phyloP scores from a whole-genome alignment of 2,888 invertebrate genomes.

The Agrilus biguttatus region DNA sequence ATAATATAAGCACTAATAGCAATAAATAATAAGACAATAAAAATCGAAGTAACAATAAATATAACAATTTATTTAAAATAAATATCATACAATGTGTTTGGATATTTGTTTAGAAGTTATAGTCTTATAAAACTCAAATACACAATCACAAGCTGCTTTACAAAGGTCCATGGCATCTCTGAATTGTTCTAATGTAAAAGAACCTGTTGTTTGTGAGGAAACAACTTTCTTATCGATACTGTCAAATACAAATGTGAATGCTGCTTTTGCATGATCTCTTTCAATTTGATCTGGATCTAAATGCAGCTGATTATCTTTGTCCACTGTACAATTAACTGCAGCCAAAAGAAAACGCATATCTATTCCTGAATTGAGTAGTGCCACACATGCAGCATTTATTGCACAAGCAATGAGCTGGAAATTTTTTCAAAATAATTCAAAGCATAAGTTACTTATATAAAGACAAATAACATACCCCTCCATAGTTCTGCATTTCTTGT shows the following conservation, averaged over 20 bases:
- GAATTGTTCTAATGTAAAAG: constrained; percentile 51
- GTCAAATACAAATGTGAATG: constrained; percentile 64
- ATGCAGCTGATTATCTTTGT: constrained; percentile 37
- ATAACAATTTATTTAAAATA: no score
- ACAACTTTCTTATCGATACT: constrained; percentile 42
- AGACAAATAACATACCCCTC: constrained; percentile 43
- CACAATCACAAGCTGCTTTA: constrained; percentile 46
- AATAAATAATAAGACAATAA: background rate
- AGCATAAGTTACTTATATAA: background rate
- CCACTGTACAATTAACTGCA: constrained; percentile 60
- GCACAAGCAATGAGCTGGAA: constrained; percentile 61
- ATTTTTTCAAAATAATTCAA: constrained; percentile 9
- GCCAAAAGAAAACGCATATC: constrained; percentile 71
- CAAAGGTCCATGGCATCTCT: constrained; percentile 50
- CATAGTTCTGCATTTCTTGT: constrained; percentile 76
- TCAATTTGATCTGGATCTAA: constrained; percentile 25
- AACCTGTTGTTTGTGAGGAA: constrained; percentile 55
- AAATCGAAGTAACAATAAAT: no score
- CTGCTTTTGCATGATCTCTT: constrained; percentile 40
- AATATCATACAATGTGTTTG: background rate
- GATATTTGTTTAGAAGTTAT: constrained; percentile 35
- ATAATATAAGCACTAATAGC: background rate
- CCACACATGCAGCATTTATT: constrained; percentile 70
- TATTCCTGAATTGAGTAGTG: constrained; percentile 70
- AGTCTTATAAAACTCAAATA: constrained; percentile 61